Percentiles rank a stretch among this genome's conserved stretches.
phyloP scores from a whole-genome alignment of 2,797 vertebrate species.

The Eulemur albifrons region DNA sequence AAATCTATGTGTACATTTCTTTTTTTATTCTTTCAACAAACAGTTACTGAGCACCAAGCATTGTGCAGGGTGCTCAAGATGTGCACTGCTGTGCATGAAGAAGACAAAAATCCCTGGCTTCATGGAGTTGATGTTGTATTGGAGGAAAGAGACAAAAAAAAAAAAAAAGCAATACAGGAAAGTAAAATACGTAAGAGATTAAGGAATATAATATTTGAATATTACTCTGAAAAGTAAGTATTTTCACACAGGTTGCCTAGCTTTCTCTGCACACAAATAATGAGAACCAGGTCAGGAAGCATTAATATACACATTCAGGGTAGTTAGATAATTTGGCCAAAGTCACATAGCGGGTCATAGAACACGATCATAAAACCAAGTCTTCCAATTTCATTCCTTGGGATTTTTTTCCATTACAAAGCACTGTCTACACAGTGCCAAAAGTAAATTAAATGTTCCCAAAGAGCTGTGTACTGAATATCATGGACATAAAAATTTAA shows the following conservation, averaged over 20 bases:
- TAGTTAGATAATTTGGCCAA: background rate
- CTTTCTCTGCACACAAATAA: background rate
- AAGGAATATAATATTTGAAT: background rate
- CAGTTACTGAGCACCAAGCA: background rate
- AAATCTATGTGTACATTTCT: background rate
- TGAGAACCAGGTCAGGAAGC: background rate
- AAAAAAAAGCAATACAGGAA: background rate
- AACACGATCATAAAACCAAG: background rate
- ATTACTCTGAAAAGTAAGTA: background rate
- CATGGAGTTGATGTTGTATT: background rate
- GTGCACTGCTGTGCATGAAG: background rate
- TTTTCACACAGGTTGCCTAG: background rate
- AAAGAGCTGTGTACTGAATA: background rate
- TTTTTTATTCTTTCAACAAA: background rate
- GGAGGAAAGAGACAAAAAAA: background rate
- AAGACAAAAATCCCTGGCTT: background rate
- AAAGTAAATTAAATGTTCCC: background rate
- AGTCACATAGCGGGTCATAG: background rate
- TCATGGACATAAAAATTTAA: background rate
- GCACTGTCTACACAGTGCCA: background rate
- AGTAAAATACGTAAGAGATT: background rate
- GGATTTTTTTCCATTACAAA: background rate
- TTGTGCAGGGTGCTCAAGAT: background rate
- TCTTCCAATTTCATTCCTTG: background rate
- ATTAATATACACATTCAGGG: background rate